phyloP scores from a whole-genome alignment of 2,888 invertebrate genomes.

The Altica lythri region DNA sequence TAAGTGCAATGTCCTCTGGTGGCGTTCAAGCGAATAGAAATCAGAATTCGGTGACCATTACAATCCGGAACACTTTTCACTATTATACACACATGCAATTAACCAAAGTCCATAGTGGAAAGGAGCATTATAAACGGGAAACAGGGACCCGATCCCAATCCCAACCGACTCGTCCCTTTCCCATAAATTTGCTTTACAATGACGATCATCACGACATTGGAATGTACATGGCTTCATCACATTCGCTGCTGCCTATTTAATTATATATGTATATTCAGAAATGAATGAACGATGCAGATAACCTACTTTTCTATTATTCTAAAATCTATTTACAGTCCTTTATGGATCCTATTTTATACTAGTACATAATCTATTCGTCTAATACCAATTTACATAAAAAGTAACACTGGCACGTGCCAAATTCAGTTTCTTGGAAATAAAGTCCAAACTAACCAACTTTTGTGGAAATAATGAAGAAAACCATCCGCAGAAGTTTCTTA shows the following conservation, averaged over 20 bases:
- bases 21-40: constrained; percentile 13
- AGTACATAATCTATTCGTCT: too few species aligned
- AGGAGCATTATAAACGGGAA: constrained; percentile 31
- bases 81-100: constrained; percentile 26
- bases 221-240: constrained; percentile 48
- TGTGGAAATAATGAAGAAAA: too few species aligned
- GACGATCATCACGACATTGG: constrained; percentile 51
- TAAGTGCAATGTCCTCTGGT: not conserved
- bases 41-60: constrained; percentile 23
- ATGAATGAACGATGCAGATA: constrained; percentile 21
- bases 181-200: constrained; percentile 55
- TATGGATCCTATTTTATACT: too few species aligned
- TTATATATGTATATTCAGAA: too few species aligned
- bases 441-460: too few species aligned
- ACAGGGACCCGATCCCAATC: constrained; percentile 23
- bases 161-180: too few species aligned
- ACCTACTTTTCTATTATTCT: constrained; percentile 22
- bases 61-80: constrained; percentile 14
- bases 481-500: too few species aligned
- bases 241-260: constrained; percentile 29
- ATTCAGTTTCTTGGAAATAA: too few species aligned
- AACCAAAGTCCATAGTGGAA: constrained; percentile 27
- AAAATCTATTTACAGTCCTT: too few species aligned
- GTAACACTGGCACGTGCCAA: too few species aligned
- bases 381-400: too few species aligned